These are phyloP conservation scores for Tipula helvola DNA, from an alignment of 2,888 invertebrate species.

Conservation along the genomic window DNA sequence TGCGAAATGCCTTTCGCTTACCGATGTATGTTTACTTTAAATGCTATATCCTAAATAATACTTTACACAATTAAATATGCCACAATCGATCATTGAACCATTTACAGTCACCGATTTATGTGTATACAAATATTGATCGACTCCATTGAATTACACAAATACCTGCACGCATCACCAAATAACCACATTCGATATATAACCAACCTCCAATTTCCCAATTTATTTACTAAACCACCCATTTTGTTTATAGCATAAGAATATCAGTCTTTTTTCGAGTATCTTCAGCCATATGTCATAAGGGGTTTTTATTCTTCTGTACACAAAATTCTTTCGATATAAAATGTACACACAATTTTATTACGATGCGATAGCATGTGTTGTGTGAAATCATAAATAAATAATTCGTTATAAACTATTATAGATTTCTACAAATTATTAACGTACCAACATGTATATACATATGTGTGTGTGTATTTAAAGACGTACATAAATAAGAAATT, in stretches of 20 bases:
- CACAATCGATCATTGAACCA: neutral
- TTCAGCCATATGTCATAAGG: neutral
- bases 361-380: neutral
- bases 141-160: neutral
- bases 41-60: too few relatives aligned
- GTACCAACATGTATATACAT: neutral
- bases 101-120: neutral
- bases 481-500: neutral
- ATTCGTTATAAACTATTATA: neutral
- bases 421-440: neutral
- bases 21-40: too few relatives aligned
- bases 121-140: neutral
- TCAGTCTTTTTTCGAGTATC: neutral
- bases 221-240: neutral
- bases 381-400: neutral
- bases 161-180: neutral
- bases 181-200: neutral
- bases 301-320: neutral
- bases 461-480: neutral
- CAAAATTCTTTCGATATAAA: neutral
- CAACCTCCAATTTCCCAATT: neutral
- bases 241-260: neutral
- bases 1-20: too few relatives aligned
- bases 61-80: neutral
- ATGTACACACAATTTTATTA: neutral